Conservation (phyloP, 2,113 vertebrate genomes). For the Enhydra lutris region DNA sequence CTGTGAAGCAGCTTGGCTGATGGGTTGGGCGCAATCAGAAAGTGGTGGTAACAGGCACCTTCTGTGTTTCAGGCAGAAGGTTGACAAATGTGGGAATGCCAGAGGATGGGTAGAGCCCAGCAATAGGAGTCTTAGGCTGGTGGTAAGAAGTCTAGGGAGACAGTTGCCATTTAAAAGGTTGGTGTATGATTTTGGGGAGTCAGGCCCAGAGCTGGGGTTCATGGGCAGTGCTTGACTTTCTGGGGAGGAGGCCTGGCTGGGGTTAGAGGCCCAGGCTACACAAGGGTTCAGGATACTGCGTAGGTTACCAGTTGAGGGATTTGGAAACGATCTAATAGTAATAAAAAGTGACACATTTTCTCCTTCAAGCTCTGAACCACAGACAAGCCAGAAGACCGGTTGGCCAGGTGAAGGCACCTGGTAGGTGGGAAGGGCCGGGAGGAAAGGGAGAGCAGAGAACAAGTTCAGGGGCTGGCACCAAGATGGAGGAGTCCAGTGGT, state of each 20-base stretch:
- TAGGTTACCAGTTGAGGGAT: not conserved
- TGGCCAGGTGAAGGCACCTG: not conserved
- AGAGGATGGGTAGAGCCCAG: not conserved
- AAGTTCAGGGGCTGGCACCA: not conserved
- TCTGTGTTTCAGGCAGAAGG: not conserved
- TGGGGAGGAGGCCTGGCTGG: not conserved
- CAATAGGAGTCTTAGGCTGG: not conserved
- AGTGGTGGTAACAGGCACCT: not conserved
- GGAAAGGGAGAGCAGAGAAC: not conserved
- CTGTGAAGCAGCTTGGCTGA: not conserved
- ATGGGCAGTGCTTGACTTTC: not conserved
- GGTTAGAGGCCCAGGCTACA: not conserved
- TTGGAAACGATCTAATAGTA: not conserved
- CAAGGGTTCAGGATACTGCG: not conserved
- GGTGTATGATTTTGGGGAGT: not conserved
- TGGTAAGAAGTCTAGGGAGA: conserved; percentile 12
- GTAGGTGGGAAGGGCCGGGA: not conserved
- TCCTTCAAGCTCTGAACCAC: not conserved
- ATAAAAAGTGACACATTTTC: not conserved
- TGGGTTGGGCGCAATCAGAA: not conserved
- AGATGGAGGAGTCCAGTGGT: not conserved
- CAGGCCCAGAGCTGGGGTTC: not conserved
- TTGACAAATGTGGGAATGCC: not conserved
- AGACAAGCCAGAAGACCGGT: not conserved
- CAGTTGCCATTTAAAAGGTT: not conserved